Base-by-base conservation (phyloP, 2,888 invertebrate species). In the Tortricodes alternella region DNA sequence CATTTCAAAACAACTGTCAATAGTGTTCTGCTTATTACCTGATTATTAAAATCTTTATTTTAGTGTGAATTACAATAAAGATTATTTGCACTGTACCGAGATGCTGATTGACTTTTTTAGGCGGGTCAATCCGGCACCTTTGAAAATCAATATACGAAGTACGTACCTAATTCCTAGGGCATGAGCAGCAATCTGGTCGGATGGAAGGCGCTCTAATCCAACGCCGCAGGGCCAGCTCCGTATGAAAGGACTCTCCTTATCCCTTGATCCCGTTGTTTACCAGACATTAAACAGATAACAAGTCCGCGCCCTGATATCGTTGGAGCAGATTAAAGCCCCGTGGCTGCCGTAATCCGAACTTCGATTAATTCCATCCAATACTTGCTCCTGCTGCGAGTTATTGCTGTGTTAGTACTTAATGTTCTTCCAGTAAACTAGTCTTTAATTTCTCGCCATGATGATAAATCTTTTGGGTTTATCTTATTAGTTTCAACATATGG, bases 211-310 rank as follows among this genome's bases (percentile, higher is more conserved):
- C 71, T 71, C 77, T 90, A 89, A 89, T 89, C 90, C 87, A 67
- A 68, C 74, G 84, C 89, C 88, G 67, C 80, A 86, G 89, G 89
- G 88, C 87, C 85, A 87, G 83, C 70, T 65, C 78, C 74, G 80
- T 83, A 85, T 85, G 83, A 83, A 86, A 89, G 89, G 89, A 89
- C 85, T 83, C 78, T 83, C 84, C 88, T 89, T 89, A 90, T 90
- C 90, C 89, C 86, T 89, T 90, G 89, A 91, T 89, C 90, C 91
- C 78, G 89, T 90, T 91, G 91, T 91, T 91, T 90, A 91, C 91
- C 91, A 91, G 90, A 91, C 91, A 91, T 91, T 91, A 90, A 91
- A 85, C 91, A 91, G 91, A 91, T 91, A 91, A 89, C 89, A 87
- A 89, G 85, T 89, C 89, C 85, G 80, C 88, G 88, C 86, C 81